Conservation (phyloP, 2,797 vertebrate species). For the Lepidocolaptes lacrymiger region DNA sequence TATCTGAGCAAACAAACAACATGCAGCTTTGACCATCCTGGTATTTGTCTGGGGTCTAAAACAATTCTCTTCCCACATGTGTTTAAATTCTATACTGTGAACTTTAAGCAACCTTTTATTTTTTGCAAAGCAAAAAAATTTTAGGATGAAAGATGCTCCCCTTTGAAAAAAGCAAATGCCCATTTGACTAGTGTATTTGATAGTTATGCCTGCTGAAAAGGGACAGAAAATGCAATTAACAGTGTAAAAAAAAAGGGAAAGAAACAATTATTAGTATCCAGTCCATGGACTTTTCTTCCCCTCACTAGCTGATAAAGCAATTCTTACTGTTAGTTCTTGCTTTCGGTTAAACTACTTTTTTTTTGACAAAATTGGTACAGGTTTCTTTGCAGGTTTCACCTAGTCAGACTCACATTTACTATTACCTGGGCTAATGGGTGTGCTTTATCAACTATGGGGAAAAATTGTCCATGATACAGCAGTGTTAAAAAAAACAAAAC, state of each 20-base stretch:
- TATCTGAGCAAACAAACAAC: neutral
- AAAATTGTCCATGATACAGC: neutral
- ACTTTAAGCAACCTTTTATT: neutral
- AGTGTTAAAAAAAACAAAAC: neutral
- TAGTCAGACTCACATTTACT: neutral
- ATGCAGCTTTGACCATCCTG: neutral
- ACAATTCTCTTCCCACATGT: neutral
- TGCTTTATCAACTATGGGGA: neutral
- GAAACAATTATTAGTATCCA: neutral
- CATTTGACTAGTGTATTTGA: neutral
- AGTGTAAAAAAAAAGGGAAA: neutral
- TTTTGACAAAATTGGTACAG: neutral
- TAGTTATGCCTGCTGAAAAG: neutral
- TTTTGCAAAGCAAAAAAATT: neutral
- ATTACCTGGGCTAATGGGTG: neutral
- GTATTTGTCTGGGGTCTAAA: neutral
- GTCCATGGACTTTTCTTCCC: neutral
- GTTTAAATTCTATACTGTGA: neutral
- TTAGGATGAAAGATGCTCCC: neutral
- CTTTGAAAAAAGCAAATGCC: neutral
- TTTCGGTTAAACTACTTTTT: neutral
- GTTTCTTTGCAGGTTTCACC: neutral
- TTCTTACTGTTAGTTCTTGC: neutral
- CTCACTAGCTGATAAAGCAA: neutral
- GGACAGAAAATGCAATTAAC: neutral